phyloP scores from a whole-genome alignment of 2,113 vertebrate genomes.

The Lontra canadensis region DNA sequence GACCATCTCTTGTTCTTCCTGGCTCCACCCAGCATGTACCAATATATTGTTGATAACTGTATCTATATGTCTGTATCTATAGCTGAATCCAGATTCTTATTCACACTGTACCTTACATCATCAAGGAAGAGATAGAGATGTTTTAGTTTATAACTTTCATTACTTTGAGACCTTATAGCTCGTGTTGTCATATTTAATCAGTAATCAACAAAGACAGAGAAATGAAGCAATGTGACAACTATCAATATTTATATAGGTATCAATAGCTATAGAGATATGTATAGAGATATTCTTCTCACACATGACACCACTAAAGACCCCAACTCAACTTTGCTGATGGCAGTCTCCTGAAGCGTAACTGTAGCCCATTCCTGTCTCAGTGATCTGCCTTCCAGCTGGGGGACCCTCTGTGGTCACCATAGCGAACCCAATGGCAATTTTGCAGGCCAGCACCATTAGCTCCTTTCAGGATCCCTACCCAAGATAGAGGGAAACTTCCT shows the following conservation, averaged over 20 bases:
- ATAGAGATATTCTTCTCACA: background rate
- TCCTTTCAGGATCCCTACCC: background rate
- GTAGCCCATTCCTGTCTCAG: background rate
- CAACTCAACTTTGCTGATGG: background rate
- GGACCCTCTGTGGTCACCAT: background rate
- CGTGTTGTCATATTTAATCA: background rate
- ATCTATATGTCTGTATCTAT: background rate
- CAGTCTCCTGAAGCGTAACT: background rate
- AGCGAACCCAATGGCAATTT: background rate
- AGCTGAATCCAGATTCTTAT: background rate
- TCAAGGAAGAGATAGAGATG: background rate
- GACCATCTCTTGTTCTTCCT: background rate
- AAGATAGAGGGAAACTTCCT: background rate
- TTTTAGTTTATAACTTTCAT: background rate
- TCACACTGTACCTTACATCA: background rate
- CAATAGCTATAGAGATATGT: background rate
- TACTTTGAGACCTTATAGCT: background rate
- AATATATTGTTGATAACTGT: background rate
- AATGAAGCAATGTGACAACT: background rate
- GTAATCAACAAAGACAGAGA: background rate
- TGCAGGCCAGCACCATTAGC: background rate
- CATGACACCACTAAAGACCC: background rate
- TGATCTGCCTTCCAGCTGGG: background rate
- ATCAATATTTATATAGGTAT: background rate
- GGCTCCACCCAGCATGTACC: background rate